Evolutionary conservation across 2,797 vertebrate species (phyloP).

Genomic region (Alcedo atthis): DNA sequence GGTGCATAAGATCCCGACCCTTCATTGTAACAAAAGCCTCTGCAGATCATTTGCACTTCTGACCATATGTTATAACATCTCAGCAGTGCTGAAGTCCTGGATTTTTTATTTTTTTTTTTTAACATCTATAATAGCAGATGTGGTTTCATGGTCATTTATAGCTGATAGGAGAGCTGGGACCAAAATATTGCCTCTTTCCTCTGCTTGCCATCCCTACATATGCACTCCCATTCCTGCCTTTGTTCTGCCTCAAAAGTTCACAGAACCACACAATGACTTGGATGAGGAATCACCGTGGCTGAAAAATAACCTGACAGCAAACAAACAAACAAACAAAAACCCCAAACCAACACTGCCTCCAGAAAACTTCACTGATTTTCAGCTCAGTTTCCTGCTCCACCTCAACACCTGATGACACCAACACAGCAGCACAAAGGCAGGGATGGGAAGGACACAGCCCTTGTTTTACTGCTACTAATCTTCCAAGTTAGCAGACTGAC

Average conservation of each 20-base stretch:
- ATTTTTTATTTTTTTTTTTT: neutral
- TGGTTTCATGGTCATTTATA: neutral
- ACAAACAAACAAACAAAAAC: neutral
- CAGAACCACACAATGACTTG: neutral
- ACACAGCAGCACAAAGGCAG: neutral
- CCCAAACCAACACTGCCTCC: neutral
- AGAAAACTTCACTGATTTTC: neutral
- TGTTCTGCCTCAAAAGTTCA: neutral
- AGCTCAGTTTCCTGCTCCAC: neutral
- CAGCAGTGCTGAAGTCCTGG: neutral
- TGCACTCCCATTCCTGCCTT: neutral
- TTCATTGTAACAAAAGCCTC: neutral
- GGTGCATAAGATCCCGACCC: neutral
- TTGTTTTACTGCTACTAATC: neutral
- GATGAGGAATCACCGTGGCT: neutral
- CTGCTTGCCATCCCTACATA: neutral
- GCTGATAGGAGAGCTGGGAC: neutral
- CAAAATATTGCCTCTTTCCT: neutral
- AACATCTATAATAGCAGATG: neutral
- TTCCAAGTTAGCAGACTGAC: neutral
- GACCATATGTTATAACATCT: neutral
- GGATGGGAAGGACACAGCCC: neutral
- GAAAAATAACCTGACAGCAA: constrained; percentile 2
- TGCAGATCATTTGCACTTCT: neutral
- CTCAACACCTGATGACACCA: neutral